Evolutionary conservation across 2,113 vertebrate species (phyloP).

Genomic region (Lampris incognitus): DNA sequence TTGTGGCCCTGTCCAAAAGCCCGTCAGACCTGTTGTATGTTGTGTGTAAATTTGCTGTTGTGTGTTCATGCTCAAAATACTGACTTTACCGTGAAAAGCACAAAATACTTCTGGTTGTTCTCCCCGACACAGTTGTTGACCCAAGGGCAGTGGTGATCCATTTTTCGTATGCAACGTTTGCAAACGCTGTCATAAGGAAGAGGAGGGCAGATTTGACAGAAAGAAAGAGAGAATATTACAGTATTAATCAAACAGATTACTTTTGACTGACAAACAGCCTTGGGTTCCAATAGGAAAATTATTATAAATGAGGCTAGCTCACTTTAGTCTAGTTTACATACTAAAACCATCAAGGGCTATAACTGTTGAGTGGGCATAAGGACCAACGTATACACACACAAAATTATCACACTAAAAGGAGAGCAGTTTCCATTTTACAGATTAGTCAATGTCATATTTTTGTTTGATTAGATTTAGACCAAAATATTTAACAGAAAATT

Average conservation of each 20-base stretch:
- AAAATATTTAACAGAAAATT: no score
- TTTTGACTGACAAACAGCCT: neutral
- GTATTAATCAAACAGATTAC: neutral
- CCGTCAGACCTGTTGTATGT: neutral
- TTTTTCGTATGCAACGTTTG: constrained; percentile 97
- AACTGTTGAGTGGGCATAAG: neutral
- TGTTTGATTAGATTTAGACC: no score
- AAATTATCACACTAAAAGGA: neutral
- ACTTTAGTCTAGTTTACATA: neutral
- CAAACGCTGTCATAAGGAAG: constrained; percentile 86
- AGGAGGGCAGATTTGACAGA: neutral
- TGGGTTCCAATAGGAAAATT: no score
- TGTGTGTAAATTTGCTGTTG: neutral
- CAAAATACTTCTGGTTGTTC: constrained; percentile 99
- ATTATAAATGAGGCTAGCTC: neutral
- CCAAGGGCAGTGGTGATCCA: constrained; percentile 99
- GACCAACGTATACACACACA: neutral
- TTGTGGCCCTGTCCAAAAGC: neutral
- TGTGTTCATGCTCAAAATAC: neutral
- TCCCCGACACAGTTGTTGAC: constrained; percentile 99
- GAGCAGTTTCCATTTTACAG: neutral
- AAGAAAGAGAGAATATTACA: neutral
- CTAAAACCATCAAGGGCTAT: neutral
- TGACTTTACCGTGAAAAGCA: constrained; percentile 97
- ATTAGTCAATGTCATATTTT: neutral